phyloP scores from a whole-genome alignment of 2,113 vertebrate genomes.

The Rhinoderma darwinii region DNA sequence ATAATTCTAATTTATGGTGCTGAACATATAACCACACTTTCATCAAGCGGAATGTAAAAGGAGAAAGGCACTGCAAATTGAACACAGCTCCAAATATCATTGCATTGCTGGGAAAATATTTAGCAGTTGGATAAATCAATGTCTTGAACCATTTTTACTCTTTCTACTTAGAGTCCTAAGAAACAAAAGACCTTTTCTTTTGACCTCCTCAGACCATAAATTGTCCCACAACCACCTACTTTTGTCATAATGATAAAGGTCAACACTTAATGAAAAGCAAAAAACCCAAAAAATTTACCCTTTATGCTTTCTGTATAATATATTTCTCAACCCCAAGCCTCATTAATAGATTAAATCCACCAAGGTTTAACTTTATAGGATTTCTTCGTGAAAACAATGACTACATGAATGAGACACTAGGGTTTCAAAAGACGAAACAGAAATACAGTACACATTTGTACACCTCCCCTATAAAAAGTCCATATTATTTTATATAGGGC shows the following conservation, averaged over 20 bases:
- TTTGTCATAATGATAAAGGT: background rate
- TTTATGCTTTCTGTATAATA: background rate
- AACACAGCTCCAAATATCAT: slow-evolving; percentile 45
- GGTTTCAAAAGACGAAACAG: too few species aligned
- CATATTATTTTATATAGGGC: too few species aligned
- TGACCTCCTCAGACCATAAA: background rate
- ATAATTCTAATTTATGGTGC: slow-evolving; percentile 51
- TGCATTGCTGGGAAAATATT: slow-evolving; percentile 42
- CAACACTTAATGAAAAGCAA: background rate
- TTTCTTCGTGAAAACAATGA: too few species aligned
- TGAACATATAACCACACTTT: slow-evolving; percentile 48
- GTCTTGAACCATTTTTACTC: slow-evolving; percentile 2
- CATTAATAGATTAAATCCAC: too few species aligned
- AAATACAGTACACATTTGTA: too few species aligned
- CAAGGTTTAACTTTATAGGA: too few species aligned
- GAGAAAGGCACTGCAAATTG: background rate
- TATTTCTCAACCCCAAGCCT: background rate
- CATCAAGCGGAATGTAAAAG: slow-evolving; percentile 46
- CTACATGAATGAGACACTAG: too few species aligned
- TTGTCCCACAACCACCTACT: background rate
- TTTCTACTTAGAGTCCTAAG: background rate
- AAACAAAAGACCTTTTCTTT: background rate
- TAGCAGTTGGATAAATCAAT: slow-evolving; percentile 20
- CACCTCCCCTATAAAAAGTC: too few species aligned
- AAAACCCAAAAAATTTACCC: background rate